Conservation (phyloP, 1,140 invertebrate genomes). For the Anagrus nilaparvatae region DNA sequence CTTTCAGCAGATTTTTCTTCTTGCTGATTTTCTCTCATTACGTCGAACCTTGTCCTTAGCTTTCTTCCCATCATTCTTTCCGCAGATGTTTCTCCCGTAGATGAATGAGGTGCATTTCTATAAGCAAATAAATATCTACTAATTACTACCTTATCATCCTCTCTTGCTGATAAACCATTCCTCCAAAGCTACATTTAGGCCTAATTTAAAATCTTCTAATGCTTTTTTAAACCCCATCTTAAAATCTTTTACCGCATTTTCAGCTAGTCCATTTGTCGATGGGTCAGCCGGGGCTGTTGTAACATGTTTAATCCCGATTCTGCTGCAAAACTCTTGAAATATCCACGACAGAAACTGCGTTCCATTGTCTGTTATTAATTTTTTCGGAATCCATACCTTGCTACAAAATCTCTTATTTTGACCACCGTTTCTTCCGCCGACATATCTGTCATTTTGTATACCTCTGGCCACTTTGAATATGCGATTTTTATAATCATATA, state of each 20-base stretch:
- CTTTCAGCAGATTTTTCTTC: no score
- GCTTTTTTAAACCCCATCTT: no score
- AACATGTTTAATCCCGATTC: constrained; percentile 19
- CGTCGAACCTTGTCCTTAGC: no score
- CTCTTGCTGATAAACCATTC: no score
- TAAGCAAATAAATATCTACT: no score
- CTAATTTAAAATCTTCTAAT: constrained; percentile 8
- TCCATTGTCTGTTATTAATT: constrained; percentile 22
- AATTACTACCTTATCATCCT: constrained; percentile 13
- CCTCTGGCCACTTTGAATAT: no score
- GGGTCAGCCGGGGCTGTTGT: constrained; percentile 23
- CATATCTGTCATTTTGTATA: no score
- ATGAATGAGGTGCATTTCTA: no score
- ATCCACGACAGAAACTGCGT: constrained; percentile 18
- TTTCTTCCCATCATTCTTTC: constrained; percentile 13
- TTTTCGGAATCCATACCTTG: constrained; percentile 20
- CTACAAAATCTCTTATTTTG: constrained; percentile 20
- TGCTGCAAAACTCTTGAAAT: constrained; percentile 20
- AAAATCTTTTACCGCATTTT: constrained; percentile 25
- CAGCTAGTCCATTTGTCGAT: constrained; percentile 24
- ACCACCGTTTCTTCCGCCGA: constrained; percentile 13
- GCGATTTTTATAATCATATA: no score
- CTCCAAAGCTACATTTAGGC: no score
- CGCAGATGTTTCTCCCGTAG: constrained; percentile 11
- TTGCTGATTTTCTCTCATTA: no score